Percentiles rank a stretch among this genome's conserved stretches.
Evolutionary conservation across 2,888 invertebrate species (phyloP).

Genomic region (Ectemnius cavifrons): DNA sequence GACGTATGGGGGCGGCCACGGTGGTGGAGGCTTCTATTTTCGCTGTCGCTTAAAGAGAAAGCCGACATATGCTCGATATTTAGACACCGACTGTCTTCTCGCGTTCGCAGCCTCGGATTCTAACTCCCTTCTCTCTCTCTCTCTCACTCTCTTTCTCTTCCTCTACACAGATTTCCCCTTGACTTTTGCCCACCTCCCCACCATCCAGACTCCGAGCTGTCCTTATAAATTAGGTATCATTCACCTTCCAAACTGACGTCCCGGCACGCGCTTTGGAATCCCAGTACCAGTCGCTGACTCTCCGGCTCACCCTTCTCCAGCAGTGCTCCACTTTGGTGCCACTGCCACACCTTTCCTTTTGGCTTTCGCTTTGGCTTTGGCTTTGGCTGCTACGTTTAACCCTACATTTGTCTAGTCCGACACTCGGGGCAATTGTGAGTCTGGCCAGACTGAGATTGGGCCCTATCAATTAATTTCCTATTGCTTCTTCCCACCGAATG

Average conservation of each 20-base stretch:
- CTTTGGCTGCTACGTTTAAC: not conserved
- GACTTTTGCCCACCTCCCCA: slow-evolving; percentile 3
- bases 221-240: slow-evolving; percentile 77
- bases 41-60: slow-evolving; percentile 64
- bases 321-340: not conserved
- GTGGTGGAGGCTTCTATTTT: slow-evolving; percentile 68
- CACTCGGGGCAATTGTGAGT: too few relatives aligned
- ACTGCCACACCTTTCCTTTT: not conserved
- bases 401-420: not conserved
- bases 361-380: not conserved
- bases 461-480: too few relatives aligned
- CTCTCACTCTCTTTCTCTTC: not conserved
- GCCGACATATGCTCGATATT: slow-evolving; percentile 75
- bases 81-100: slow-evolving; percentile 62
- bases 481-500: too few relatives aligned
- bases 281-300: slow-evolving; percentile 47
- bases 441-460: too few relatives aligned
- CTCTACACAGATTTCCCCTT: not conserved
- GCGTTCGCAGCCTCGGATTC: slow-evolving; percentile 36
- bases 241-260: slow-evolving; percentile 70
- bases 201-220: slow-evolving; percentile 58
- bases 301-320: slow-evolving; percentile 37
- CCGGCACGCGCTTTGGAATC: slow-evolving; percentile 65
- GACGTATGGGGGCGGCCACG: slow-evolving; percentile 71
- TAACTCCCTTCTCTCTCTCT: not conserved